Percentiles rank a stretch among this genome's conserved stretches.
phyloP scores from a whole-genome alignment of 1,140 invertebrate species.

The Scylla paramamosain region DNA sequence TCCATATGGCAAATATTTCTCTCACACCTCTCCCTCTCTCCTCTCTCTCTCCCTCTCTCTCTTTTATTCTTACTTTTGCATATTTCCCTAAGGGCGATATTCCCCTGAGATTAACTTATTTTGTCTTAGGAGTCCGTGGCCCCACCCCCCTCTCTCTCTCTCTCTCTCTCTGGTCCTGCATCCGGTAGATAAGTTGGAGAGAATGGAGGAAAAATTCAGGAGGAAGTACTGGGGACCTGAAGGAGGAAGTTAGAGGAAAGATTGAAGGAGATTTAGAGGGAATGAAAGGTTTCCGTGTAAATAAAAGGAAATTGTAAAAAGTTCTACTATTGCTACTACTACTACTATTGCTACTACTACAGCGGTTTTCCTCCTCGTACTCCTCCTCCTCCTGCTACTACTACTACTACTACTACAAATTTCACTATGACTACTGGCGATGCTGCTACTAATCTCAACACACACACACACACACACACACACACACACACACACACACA shows the following conservation, averaged over 20 bases:
- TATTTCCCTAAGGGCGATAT: conserved; percentile 22
- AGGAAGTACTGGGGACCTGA: neutral
- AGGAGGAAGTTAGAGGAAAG: conserved; percentile 6
- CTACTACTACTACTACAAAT: too few relatives aligned
- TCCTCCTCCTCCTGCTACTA: too few relatives aligned
- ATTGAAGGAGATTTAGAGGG: neutral
- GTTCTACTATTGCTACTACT: neutral
- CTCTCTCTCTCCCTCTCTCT: neutral
- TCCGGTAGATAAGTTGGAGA: neutral
- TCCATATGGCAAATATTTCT: too few relatives aligned
- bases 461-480: neutral
- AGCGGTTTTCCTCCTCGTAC: too few relatives aligned
- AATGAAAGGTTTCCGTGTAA: neutral
- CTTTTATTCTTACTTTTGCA: neutral
- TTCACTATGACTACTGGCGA: too few relatives aligned
- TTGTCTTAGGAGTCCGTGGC: too few relatives aligned
- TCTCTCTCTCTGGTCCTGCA: neutral
- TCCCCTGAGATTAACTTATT: neutral
- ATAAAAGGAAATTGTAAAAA: neutral
- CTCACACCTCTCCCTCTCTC: neutral
- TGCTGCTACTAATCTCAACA: neutral
- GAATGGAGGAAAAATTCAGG: neutral
- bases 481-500: neutral
- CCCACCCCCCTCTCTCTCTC: neutral
- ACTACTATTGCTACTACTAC: too few relatives aligned